phyloP scores from a whole-genome alignment of 2,888 invertebrate genomes.

The Oscheius sp. region DNA sequence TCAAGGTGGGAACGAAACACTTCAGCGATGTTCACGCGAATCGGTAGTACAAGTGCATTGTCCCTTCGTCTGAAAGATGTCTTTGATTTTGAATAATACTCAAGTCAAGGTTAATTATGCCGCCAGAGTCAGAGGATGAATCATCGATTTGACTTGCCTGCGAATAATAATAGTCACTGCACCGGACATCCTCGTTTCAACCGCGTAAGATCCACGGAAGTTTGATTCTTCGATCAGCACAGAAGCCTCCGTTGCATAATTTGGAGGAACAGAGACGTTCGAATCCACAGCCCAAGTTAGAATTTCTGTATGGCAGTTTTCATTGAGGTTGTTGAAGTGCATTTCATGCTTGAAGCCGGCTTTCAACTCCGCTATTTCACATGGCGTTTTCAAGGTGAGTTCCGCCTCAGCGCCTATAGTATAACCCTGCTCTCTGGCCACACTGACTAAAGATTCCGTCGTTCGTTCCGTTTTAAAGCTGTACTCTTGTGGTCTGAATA shows the following conservation, averaged over 20 bases:
- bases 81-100: conserved; percentile 9
- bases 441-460: conserved; percentile 66
- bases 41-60: conserved; percentile 65
- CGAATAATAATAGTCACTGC: conserved; percentile 61
- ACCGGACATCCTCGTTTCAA: conserved; percentile 68
- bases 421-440: conserved; percentile 69
- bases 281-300: conserved; percentile 74
- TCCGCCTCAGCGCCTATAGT: conserved; percentile 72
- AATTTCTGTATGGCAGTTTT: conserved; percentile 70
- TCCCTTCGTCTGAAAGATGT: conserved; percentile 58
- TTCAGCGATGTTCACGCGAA: conserved; percentile 65
- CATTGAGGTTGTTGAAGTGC: conserved; percentile 70
- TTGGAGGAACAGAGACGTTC: conserved; percentile 71
- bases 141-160: conserved; percentile 43
- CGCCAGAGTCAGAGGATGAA: no score
- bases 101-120: conserved; percentile 8
- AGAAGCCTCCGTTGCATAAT: conserved; percentile 71
- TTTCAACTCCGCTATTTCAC: conserved; percentile 72
- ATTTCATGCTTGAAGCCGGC: conserved; percentile 71
- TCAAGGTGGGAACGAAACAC: conserved; percentile 57
- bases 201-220: conserved; percentile 71
- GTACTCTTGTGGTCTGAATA: conserved; percentile 66
- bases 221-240: conserved; percentile 73
- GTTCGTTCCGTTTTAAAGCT: conserved; percentile 70
- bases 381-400: conserved; percentile 73